Evolutionary conservation across 1,140 invertebrate genomes (phyloP).

Genomic region (Bombus waltoni): DNA sequence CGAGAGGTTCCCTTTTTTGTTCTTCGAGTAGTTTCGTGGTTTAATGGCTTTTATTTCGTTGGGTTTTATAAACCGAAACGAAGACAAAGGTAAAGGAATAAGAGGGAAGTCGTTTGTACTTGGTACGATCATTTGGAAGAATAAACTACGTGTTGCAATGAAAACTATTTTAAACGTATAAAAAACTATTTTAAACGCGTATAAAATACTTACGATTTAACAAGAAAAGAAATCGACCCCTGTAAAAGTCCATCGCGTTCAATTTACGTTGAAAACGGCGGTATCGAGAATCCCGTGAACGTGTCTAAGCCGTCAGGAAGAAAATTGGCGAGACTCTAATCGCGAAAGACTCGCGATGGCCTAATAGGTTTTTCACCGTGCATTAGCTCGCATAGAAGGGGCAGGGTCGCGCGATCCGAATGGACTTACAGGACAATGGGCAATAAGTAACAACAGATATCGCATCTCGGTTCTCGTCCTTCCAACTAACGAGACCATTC

Average conservation of each 20-base stretch:
- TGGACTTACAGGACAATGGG: constrained; percentile 60
- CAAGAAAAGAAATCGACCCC: neutral
- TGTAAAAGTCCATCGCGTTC: too few relatives aligned
- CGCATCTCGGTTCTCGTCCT: constrained; percentile 58
- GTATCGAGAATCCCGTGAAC: neutral
- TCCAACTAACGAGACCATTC: constrained; percentile 65
- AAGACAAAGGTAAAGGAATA: neutral
- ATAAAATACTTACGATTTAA: neutral
- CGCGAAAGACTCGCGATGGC: constrained; percentile 34
- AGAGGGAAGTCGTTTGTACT: neutral
- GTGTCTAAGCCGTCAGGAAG: neutral
- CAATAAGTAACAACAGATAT: constrained; percentile 67
- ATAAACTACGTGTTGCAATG: neutral
- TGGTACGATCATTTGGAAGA: neutral
- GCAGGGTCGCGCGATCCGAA: constrained; percentile 22
- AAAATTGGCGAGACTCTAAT: constrained; percentile 45
- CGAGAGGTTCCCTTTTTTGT: neutral
- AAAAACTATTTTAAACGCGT: neutral
- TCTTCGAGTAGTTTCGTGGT: neutral
- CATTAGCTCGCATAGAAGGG: constrained; percentile 34
- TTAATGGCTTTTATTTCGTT: neutral
- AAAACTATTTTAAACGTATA: neutral
- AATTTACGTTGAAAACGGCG: neutral
- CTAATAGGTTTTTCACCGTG: constrained; percentile 61
- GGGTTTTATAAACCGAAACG: neutral